These are phyloP conservation scores for Protodeltote pygarga DNA, from an alignment of 2,888 invertebrate genomes.

Conservation along the genomic window DNA sequence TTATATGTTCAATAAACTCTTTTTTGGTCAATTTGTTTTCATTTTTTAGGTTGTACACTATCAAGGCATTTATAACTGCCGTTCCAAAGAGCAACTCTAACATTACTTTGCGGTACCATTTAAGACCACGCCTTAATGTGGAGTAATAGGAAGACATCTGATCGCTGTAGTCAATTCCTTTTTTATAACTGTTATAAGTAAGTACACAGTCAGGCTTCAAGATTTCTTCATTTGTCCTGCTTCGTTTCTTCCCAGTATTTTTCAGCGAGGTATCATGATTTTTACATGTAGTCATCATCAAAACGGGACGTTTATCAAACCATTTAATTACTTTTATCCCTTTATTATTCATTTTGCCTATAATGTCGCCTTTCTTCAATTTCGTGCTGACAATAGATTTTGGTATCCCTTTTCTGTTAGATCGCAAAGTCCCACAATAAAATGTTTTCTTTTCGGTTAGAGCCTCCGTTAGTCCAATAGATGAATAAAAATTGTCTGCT, in stretches of 20 bases:
- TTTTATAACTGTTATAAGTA: conserved; percentile 22
- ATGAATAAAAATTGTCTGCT: conserved; percentile 54
- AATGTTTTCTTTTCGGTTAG: conserved; percentile 37
- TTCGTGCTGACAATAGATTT: conserved; percentile 17
- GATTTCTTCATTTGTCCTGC: conserved; percentile 3
- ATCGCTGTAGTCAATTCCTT: conserved; percentile 22
- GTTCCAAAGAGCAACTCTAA: conserved; percentile 38
- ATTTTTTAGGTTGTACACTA: not conserved
- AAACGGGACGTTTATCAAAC: conserved; percentile 42
- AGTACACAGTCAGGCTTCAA: conserved; percentile 1
- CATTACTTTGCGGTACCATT: conserved; percentile 42
- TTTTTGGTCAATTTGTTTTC: not conserved
- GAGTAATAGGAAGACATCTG: conserved; percentile 43
- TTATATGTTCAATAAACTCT: not conserved
- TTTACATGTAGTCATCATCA: conserved; percentile 47
- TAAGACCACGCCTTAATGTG: conserved; percentile 32
- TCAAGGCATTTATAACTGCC: conserved; percentile 22
- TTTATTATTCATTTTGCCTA: conserved; percentile 46
- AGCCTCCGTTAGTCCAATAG: conserved; percentile 44
- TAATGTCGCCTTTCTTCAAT: conserved; percentile 20
- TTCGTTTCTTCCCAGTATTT: conserved; percentile 5
- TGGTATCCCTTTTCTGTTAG: conserved; percentile 47
- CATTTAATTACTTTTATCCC: conserved; percentile 41
- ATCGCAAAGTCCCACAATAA: conserved; percentile 45
- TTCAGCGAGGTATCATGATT: conserved; percentile 20